Percentiles rank a stretch among this genome's conserved stretches.
phyloP scores from a whole-genome alignment of 2,113 vertebrate species.

The Pungitius pungitius region DNA sequence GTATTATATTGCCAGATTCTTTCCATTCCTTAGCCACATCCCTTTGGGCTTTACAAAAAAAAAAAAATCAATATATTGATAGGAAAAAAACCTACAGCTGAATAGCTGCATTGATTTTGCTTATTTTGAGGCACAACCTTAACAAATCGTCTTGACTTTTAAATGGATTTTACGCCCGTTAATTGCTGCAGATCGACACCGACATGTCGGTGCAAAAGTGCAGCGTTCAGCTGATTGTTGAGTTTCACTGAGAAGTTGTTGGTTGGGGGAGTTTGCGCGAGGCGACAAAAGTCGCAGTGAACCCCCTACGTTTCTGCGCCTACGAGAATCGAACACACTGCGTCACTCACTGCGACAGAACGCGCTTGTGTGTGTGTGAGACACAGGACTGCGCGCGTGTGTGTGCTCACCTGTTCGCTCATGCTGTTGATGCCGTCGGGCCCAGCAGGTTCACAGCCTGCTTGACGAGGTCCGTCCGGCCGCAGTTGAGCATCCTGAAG shows the following conservation, averaged over 20 bases:
- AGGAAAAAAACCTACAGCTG: neutral
- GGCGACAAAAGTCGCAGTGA: neutral
- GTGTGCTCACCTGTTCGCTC: constrained; percentile 80
- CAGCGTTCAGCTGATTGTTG: neutral
- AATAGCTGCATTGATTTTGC: neutral
- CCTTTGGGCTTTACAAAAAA: neutral
- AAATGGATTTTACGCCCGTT: neutral
- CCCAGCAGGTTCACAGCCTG: constrained; percentile 81
- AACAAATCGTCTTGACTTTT: neutral
- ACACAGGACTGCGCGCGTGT: constrained; percentile 28
- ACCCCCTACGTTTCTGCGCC: neutral
- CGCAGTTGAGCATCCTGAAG: constrained; percentile 85
- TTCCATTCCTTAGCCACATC: neutral
- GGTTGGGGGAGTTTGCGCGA: neutral
- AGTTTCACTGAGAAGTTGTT: too few species aligned
- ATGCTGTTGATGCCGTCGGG: constrained; percentile 83
- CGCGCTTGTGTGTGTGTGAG: constrained; percentile 30
- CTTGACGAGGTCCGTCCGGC: constrained; percentile 82
- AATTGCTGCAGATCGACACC: neutral
- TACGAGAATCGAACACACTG: neutral
- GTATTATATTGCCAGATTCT: too few species aligned
- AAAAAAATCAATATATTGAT: neutral
- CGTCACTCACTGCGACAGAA: too few species aligned
- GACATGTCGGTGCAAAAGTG: neutral
- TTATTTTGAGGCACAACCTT: too few species aligned